Evolutionary conservation across 1,140 invertebrate species (phyloP).

Genomic region (Trichonephila inaurata): DNA sequence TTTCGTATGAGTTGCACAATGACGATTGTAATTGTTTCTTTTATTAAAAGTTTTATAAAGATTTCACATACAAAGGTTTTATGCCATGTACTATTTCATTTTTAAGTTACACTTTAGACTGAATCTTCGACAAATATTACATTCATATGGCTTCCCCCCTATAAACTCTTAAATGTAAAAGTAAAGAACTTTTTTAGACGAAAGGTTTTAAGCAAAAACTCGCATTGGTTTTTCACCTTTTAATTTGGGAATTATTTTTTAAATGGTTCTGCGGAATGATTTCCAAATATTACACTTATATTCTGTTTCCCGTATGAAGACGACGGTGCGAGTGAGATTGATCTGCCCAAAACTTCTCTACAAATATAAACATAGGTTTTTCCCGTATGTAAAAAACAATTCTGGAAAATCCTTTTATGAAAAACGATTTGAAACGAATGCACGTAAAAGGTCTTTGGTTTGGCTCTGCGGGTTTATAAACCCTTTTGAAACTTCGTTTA

Average conservation of each 20-base stretch:
- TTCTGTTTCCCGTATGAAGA: background rate
- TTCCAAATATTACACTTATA: constrained; percentile 86
- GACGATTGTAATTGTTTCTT: background rate
- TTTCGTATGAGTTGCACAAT: background rate
- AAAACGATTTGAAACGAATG: constrained; percentile 14
- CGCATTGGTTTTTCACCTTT: constrained; percentile 98
- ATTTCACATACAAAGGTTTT: constrained; percentile 53
- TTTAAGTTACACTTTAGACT: background rate
- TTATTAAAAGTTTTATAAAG: constrained; percentile 22
- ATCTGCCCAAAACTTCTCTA: constrained; percentile 15
- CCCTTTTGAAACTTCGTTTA: too few relatives aligned
- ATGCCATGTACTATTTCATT: constrained; percentile 32
- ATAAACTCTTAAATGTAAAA: constrained; percentile 10
- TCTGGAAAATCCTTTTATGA: background rate
- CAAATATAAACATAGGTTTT: constrained; percentile 38
- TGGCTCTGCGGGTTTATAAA: background rate
- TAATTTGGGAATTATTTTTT: constrained; percentile 98
- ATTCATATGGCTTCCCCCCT: constrained; percentile 60
- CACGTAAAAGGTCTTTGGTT: background rate
- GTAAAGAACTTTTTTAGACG: background rate
- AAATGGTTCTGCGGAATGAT: constrained; percentile 98
- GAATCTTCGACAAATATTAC: constrained; percentile 53
- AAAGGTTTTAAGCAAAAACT: constrained; percentile 42
- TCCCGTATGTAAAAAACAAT: constrained; percentile 32
- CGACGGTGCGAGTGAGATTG: background rate